Percentiles rank a stretch among this genome's conserved stretches.
Evolutionary conservation across 2,113 vertebrate genomes (phyloP).

Genomic region (Lichenostomus cassidix): DNA sequence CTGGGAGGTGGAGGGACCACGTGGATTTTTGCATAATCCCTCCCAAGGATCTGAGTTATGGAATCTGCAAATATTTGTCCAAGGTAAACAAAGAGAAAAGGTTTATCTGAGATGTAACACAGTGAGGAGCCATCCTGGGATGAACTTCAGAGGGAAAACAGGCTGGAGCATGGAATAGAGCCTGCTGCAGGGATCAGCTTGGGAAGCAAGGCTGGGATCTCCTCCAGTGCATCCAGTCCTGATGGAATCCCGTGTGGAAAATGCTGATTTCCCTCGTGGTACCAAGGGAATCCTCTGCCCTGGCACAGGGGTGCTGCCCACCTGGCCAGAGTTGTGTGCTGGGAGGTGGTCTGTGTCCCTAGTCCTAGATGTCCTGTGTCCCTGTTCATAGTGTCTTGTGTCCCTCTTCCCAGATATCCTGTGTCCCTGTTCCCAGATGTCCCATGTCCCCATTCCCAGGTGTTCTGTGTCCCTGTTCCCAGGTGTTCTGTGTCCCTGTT

Average conservation of each 20-base stretch:
- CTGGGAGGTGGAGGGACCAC: background rate
- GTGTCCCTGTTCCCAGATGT: background rate
- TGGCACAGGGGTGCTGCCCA: background rate
- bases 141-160: background rate
- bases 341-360: background rate
- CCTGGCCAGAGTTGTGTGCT: background rate
- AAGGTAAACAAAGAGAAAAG: slow-evolving; percentile 11
- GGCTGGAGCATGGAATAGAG: background rate
- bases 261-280: background rate
- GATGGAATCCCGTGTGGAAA: background rate
- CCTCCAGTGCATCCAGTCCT: background rate
- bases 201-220: background rate
- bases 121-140: background rate
- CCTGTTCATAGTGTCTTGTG: rapidly evolving
- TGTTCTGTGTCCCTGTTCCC: background rate
- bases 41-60: background rate
- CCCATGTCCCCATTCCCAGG: rapidly evolving
- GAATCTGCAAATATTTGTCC: slow-evolving; percentile 26
- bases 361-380: background rate
- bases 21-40: background rate
- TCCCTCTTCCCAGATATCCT: background rate
- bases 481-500: rapidly evolving
- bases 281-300: background rate
- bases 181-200: background rate
- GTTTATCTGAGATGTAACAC: background rate